These are phyloP conservation scores for Platycheirus albimanus DNA, from an alignment of 2,888 invertebrate species.

Conservation along the genomic window DNA sequence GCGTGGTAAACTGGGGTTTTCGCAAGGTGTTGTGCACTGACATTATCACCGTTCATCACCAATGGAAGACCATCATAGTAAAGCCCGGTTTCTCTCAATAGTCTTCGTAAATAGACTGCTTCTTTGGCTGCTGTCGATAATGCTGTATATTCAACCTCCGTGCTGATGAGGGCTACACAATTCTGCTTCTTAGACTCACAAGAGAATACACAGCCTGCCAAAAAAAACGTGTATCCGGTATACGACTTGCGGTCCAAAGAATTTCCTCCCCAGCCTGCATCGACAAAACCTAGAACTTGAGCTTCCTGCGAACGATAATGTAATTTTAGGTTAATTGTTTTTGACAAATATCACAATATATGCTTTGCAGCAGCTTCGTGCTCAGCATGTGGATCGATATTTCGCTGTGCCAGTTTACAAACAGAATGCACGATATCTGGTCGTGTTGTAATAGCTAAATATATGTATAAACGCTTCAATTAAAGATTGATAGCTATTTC, in stretches of 20 bases:
- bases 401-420: constrained; percentile 65
- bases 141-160: not conserved
- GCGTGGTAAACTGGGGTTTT: constrained; percentile 61
- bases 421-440: constrained; percentile 57
- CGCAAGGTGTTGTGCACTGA: constrained; percentile 47
- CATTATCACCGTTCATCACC: constrained; percentile 42
- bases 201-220: not conserved
- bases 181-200: not conserved
- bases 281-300: not conserved
- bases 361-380: constrained; percentile 61
- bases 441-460: constrained; percentile 48
- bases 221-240: not conserved
- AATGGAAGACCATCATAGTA: not conserved
- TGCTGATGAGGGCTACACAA: not conserved
- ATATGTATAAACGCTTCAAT: constrained; percentile 3
- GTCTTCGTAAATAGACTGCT: constrained; percentile 3
- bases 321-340: not conserved
- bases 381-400: constrained; percentile 71
- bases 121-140: not conserved
- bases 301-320: not conserved
- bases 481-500: constrained; percentile 14
- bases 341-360: not conserved
- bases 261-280: not conserved
- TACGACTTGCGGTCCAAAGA: not conserved
- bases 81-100: constrained; percentile 33